phyloP scores from a whole-genome alignment of 2,113 vertebrate species.

The Bothrops jararaca region DNA sequence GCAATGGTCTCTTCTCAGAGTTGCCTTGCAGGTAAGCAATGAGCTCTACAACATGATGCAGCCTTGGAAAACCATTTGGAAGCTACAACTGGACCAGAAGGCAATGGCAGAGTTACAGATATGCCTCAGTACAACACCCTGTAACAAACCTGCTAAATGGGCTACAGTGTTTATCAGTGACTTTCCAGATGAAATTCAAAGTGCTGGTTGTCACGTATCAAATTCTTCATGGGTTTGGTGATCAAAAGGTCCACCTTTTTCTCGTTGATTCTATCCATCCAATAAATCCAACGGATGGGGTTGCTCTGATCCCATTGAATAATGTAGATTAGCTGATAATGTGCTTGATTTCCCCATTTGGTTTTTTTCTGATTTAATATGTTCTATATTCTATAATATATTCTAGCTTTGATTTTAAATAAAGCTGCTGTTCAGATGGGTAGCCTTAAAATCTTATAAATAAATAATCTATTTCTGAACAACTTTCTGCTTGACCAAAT shows the following conservation, averaged over 20 bases:
- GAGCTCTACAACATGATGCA: background rate
- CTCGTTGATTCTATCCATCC: background rate
- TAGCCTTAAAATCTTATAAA: background rate
- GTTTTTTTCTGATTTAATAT: background rate
- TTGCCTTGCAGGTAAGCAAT: background rate
- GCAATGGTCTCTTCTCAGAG: background rate
- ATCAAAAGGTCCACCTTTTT: background rate
- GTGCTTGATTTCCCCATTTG: background rate
- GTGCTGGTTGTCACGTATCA: background rate
- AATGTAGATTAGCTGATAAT: background rate
- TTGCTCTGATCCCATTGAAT: background rate
- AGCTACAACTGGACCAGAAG: background rate
- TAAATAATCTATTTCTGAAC: background rate
- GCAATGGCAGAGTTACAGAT: background rate
- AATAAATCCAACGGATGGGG: background rate
- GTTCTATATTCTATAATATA: background rate
- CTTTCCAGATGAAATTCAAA: background rate
- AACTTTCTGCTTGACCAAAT: background rate
- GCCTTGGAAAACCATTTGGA: background rate
- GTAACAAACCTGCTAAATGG: background rate
- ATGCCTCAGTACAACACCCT: background rate
- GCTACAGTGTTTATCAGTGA: background rate
- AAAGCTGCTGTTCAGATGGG: background rate
- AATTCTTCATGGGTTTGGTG: background rate
- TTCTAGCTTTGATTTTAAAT: background rate